Evolutionary conservation across 2,113 vertebrate species (phyloP).

Genomic region (Colaptes auratus): DNA sequence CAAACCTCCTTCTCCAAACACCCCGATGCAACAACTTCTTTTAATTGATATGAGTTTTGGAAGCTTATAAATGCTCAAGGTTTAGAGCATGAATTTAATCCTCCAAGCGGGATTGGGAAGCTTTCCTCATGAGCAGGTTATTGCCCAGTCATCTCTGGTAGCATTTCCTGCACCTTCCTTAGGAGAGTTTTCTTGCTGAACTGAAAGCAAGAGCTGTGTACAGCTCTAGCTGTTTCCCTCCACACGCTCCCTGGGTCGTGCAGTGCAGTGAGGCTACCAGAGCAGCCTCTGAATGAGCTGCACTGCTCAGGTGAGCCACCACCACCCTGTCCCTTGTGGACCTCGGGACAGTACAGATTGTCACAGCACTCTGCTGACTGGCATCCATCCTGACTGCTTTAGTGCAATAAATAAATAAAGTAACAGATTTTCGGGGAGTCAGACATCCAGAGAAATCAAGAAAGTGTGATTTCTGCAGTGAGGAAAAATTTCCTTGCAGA

Average conservation of each 20-base stretch:
- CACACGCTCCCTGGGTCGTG: neutral
- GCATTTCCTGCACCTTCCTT: neutral
- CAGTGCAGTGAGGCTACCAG: accelerated
- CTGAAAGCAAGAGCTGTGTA: neutral
- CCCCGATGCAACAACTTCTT: neutral
- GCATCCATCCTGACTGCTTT: neutral
- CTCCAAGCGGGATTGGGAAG: neutral
- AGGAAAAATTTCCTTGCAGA: neutral
- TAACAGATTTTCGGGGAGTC: neutral
- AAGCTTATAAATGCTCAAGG: neutral
- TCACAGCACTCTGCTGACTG: neutral
- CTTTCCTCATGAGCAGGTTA: neutral
- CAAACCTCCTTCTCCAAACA: neutral
- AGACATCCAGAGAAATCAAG: neutral
- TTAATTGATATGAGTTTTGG: neutral
- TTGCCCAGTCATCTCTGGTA: neutral
- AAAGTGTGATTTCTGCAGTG: neutral
- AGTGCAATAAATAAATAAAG: neutral
- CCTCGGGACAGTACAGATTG: neutral
- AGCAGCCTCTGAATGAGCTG: neutral
- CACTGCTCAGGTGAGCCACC: neutral
- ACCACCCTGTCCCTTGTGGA: neutral
- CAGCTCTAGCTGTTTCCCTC: neutral
- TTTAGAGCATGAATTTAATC: neutral
- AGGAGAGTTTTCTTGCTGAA: neutral